Percentiles rank a stretch among this genome's conserved stretches.
phyloP scores from a whole-genome alignment of 2,113 vertebrate species.

The Festucalex cinctus region DNA sequence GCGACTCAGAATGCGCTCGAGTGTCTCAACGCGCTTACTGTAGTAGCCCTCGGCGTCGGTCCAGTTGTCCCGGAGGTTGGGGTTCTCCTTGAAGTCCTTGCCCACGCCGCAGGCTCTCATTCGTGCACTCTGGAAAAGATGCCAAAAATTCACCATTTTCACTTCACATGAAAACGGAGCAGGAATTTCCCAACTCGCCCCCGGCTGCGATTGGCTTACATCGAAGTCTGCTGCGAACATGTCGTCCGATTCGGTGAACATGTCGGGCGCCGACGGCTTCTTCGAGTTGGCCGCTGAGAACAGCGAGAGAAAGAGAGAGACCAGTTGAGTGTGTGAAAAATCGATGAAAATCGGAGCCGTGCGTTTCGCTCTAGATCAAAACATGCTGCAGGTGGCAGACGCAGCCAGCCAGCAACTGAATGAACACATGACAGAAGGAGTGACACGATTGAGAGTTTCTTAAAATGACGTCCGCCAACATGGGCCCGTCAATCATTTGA shows the following conservation, averaged over 20 bases:
- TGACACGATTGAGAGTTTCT: too few relatives aligned
- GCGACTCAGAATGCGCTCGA: background rate
- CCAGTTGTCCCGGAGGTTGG: constrained; percentile 99
- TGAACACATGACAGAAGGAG: constrained; percentile 70
- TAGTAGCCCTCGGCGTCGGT: constrained; percentile 98
- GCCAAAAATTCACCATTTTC: too few relatives aligned
- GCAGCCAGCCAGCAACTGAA: constrained; percentile 71
- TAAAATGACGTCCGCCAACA: too few relatives aligned
- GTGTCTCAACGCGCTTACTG: constrained; percentile 73
- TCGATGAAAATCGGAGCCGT: constrained; percentile 48
- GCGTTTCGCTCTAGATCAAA: constrained; percentile 65
- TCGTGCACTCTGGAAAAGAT: constrained; percentile 81
- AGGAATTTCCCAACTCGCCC: background rate
- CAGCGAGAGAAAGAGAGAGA: background rate
- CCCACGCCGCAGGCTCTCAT: constrained; percentile 93
- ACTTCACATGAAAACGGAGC: too few relatives aligned
- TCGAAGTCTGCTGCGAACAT: constrained; percentile 97
- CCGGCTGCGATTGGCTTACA: constrained; percentile 67
- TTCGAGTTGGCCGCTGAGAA: constrained; percentile 86
- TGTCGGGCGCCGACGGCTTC: constrained; percentile 92
- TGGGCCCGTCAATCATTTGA: too few relatives aligned
- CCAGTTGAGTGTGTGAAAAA: constrained; percentile 4
- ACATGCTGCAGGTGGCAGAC: constrained; percentile 66
- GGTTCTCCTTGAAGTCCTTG: constrained; percentile 99
- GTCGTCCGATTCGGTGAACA: constrained; percentile 98